Base-by-base conservation (phyloP, 2,797 vertebrate species). In the Aphelocoma californica region DNA sequence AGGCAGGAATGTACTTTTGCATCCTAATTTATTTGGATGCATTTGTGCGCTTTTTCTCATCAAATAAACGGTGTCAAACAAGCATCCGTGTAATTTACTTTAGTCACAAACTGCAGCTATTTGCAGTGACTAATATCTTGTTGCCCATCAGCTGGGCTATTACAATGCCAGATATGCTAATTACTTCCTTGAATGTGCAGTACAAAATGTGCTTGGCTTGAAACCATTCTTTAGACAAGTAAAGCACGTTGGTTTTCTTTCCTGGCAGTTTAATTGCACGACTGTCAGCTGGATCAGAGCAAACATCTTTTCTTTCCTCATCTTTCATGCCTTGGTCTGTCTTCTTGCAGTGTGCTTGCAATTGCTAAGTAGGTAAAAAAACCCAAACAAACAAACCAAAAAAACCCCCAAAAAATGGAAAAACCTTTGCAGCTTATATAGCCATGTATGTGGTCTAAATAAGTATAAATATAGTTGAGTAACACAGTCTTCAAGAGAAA, bases 191-290 rank as follows among this genome's bases (percentile, higher is more conserved):
- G 94, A 95, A 90, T 94, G 77, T 96, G 90, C 75, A 69, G 91
- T 54, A 96, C 84, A 84, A 96, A 95, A 96, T 92, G 93, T 96
- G 64, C 93, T 94, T 81, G 42, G 62, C 91, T 92, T 88, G 70
- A 97, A 97, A 90, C 82, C 74, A 71, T 86, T 96, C 93, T 96
- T 95, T 74, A 96, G 83, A 91, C 53, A 91, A 92, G 87, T 66
- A 95, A 86, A 96, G 48, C 26, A 24, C 58, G 45, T 65, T 66
- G 60, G 36, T 90, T 82, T 92, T 93, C 75, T 90, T 62, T 78
- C 75, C 91, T 97, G 96, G 94, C 96, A 98, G 89, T 92, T 96
- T 97, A 98, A 98, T 97, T 97, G 95, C 88, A 95, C 12, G 0
- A 86, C 90, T 97, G 96, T 97, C 96, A 96, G 70, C 78, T 95